Evolutionary conservation across 2,888 invertebrate species (phyloP).

Genomic region (Macrophya alboannulata): DNA sequence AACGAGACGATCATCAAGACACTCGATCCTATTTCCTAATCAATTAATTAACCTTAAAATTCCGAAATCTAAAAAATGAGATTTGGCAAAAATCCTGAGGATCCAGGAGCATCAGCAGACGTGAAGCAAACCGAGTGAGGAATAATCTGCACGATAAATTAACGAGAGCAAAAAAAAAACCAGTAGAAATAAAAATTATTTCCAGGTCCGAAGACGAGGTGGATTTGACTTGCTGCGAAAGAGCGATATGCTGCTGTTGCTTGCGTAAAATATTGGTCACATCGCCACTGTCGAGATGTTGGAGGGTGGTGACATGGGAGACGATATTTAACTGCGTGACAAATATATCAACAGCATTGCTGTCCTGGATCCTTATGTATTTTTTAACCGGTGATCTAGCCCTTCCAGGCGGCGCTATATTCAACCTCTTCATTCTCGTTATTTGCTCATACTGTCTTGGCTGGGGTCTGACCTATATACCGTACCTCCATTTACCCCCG

Average conservation of each 20-base stretch:
- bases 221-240: conserved; percentile 70
- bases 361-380: conserved; percentile 69
- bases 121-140: neutral
- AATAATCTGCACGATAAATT: neutral
- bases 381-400: conserved; percentile 70
- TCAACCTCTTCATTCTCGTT: conserved; percentile 70
- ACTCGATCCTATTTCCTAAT: neutral
- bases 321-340: conserved; percentile 69
- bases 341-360: conserved; percentile 56
- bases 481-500: conserved; percentile 80
- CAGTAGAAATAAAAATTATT: neutral
- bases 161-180: neutral
- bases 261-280: conserved; percentile 69
- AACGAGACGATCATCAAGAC: neutral
- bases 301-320: conserved; percentile 68
- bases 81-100: neutral
- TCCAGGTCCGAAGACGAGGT: conserved; percentile 11
- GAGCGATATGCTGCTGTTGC: conserved; percentile 67
- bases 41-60: neutral
- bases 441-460: conserved; percentile 71
- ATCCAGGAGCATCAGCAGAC: neutral
- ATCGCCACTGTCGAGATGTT: conserved; percentile 62
- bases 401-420: conserved; percentile 69
- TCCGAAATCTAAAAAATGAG: neutral
- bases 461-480: conserved; percentile 71